phyloP scores from a whole-genome alignment of 2,888 invertebrate genomes.

The Tetanocera ferruginea region DNA sequence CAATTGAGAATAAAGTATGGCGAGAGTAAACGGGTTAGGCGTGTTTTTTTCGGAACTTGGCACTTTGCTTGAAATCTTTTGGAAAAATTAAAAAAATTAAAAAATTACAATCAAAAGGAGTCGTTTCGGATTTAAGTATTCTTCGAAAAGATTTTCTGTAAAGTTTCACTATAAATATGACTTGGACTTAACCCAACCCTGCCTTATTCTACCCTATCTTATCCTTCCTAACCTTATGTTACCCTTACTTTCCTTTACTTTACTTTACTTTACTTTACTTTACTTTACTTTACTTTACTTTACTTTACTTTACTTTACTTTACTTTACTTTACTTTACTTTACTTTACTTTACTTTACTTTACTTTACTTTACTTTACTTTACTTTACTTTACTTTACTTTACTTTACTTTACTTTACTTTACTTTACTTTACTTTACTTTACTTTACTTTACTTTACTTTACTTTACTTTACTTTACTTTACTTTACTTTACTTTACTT shows the following conservation, averaged over 20 bases:
- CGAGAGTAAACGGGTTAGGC: too few species aligned
- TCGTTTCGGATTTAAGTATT: too few species aligned
- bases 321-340: slow-evolving; percentile 27
- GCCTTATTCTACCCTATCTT: slow-evolving; percentile 31
- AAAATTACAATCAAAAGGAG: too few species aligned
- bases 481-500: slow-evolving; percentile 14
- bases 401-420: not conserved
- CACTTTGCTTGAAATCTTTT: too few species aligned
- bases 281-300: slow-evolving; percentile 29
- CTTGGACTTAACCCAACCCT: slow-evolving; percentile 12
- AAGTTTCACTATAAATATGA: too few species aligned
- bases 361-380: slow-evolving; percentile 16
- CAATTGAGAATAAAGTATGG: too few species aligned
- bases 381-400: slow-evolving; percentile 12
- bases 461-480: slow-evolving; percentile 26
- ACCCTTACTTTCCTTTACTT: slow-evolving; percentile 21
- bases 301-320: slow-evolving; percentile 22
- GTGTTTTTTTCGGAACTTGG: too few species aligned
- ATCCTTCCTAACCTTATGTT: slow-evolving; percentile 24
- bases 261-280: slow-evolving; percentile 32
- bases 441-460: too few species aligned
- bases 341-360: slow-evolving; percentile 27
- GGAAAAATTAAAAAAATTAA: too few species aligned
- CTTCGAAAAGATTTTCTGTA: too few species aligned
- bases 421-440: not conserved